Evolutionary conservation across 2,797 vertebrate genomes (phyloP), one percentile per base, ranked within the genome.

Genomic region (Bovichtus diacanthus): DNA sequence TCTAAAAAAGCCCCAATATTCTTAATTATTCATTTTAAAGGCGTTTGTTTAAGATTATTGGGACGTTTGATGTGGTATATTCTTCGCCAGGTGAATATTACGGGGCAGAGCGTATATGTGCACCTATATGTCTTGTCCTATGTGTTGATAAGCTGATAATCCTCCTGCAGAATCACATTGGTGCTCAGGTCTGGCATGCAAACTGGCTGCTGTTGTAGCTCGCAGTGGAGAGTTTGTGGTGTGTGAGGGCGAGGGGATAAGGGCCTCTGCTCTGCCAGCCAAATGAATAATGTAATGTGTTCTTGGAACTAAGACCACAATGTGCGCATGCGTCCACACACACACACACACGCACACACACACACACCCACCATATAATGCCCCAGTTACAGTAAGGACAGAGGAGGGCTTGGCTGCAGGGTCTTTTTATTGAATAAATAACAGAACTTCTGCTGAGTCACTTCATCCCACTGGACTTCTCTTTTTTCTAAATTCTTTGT

Each of bases 201-300:
- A 91, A 93, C 88, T 19, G 85, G 72, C 87, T 78, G 84, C 88
- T 76, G 74, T 49, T 82, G 65, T 41, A 82, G 87, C 81, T 83
- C 70, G 11, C 78, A 83, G 72, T 62, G 72, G 62, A 84, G 88
- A 68, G 81, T 63, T 53, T 85, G 87, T 90, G 87, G 88, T 88
- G 86, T 88, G 90, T 85, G 80, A 88, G 90, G 90, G 75, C 49
- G 84, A 91, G 87, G 88, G 91, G 90, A 91, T 88, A 85, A 87
- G 89, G 90, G 91, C 91, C 90, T 91, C 70, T 8, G 58, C 87
- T 87, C 90, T 91, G 91, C 91, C 92, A 92, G 84, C 84, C 83
- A 88, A 89, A 94, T 95, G 88, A 95, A 94, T 95, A 94, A 95
- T 95, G 93, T 90, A 94, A 92, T 90, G 90, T 87, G 92, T 90